Base-by-base conservation (phyloP, 1,140 invertebrate species). In the Atta cephalotes region DNA sequence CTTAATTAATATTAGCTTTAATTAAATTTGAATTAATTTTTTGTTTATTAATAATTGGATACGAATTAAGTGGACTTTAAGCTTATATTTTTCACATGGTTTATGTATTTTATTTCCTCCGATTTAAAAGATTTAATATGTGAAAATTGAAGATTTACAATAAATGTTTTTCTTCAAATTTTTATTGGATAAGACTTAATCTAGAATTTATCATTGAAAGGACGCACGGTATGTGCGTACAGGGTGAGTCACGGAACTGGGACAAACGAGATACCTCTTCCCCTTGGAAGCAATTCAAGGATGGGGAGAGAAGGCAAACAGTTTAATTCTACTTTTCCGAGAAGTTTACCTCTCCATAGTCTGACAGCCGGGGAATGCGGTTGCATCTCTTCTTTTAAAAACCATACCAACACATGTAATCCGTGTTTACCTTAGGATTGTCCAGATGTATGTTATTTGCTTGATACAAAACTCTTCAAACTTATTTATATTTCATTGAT, bases 301-400 rank as follows among this genome's bases (percentile, higher is more conserved):
- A 45, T 16, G 53, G 56, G 56, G 53, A 16, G 66, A 28, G n/a
- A 53, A 21, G 16, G 28, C n/a, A 45, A 60, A 82, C 35, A 60
- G 80, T 60, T 72, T 74, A 74, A 82, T 74, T 74, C 25, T 74
- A 72, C 39, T 82, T 72, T 82, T 60, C 80, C 68, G 18, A 74
- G 68, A 72, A 82, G 80, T 45, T 60, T 35, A 71, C 18, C 53
- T 14, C 25, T 60, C 35, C 35, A 21, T 31, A 65, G 25, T 25
- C 31, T 81, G 35, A 35, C 31, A 5, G 10, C 31, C 21, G 10
- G 35, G 16, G 66, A 81, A 81, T 58, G 79, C 79, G 51, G 66
- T 71, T 39, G 60, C 53, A 58, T 81, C 66, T 81, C 66, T 81
- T 81, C 79, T 56, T 81, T 71, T 45, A 68, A 71, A 81, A 81